Percentiles rank a stretch among this genome's conserved stretches.
phyloP scores from a whole-genome alignment of 2,888 invertebrate species.

The Pterobdella sp. region DNA sequence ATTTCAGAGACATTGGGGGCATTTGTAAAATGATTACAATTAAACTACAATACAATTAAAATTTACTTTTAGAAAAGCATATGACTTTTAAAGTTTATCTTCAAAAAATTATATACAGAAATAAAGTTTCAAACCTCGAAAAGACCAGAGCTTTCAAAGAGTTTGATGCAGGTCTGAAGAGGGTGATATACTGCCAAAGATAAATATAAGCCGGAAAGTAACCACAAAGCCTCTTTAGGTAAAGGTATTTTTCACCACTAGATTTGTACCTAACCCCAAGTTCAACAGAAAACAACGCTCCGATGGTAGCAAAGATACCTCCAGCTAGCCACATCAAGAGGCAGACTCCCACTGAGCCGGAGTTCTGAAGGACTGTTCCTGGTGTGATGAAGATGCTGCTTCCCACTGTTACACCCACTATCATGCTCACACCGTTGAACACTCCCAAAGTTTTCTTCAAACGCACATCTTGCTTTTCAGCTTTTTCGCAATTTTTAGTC shows the following conservation, averaged over 20 bases:
- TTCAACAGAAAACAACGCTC: neutral
- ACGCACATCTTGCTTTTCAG: neutral
- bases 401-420: neutral
- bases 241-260: neutral
- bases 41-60: too few species aligned
- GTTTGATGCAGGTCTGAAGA: conserved; percentile 4
- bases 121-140: neutral
- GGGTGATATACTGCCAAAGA: conserved; percentile 1
- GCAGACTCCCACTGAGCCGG: neutral
- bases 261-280: neutral
- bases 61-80: too few species aligned
- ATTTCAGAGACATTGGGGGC: too few species aligned
- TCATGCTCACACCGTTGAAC: neutral
- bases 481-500: neutral
- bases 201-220: neutral
- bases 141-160: neutral
- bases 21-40: too few species aligned
- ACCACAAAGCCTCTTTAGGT: neutral
- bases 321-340: conserved; percentile 11
- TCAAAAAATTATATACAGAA: too few species aligned
- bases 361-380: conserved; percentile 1
- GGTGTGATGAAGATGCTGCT: neutral
- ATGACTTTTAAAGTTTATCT: too few species aligned
- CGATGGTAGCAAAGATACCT: neutral
- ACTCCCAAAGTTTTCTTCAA: too few species aligned